Evolutionary conservation across 2,888 invertebrate species (phyloP).

Genomic region (Nomada hirtipes): DNA sequence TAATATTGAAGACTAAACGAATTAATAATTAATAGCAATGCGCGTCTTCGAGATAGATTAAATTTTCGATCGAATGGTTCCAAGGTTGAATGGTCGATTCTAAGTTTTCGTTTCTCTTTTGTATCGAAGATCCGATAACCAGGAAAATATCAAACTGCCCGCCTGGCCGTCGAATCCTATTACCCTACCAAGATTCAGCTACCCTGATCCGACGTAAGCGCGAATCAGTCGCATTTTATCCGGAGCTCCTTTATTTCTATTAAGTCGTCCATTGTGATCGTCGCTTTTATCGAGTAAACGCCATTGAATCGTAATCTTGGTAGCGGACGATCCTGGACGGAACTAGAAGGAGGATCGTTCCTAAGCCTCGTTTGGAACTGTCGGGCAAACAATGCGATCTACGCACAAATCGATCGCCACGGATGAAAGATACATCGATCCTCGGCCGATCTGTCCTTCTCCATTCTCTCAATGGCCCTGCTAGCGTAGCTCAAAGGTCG

Average conservation of each 20-base stretch:
- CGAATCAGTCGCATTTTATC: slow-evolving; percentile 8
- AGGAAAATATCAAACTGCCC: background rate
- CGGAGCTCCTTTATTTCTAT: slow-evolving; percentile 33
- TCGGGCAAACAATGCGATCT: slow-evolving; percentile 60
- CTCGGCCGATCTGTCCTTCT: slow-evolving; percentile 55
- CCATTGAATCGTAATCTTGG: slow-evolving; percentile 57
- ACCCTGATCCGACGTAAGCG: background rate
- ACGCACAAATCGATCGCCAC: slow-evolving; percentile 68
- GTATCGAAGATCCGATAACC: background rate
- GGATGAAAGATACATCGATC: slow-evolving; percentile 60
- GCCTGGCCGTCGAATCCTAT: background rate
- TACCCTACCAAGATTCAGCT: background rate
- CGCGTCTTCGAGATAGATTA: too few relatives aligned
- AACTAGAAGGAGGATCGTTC: slow-evolving; percentile 53
- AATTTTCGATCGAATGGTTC: too few relatives aligned
- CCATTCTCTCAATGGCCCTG: slow-evolving; percentile 55
- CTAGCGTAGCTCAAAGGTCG: slow-evolving; percentile 56
- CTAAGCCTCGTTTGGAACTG: slow-evolving; percentile 55
- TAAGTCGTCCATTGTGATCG: slow-evolving; percentile 36
- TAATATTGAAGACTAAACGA: too few relatives aligned
- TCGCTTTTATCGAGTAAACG: slow-evolving; percentile 32
- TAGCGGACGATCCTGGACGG: slow-evolving; percentile 42
- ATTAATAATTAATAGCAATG: too few relatives aligned
- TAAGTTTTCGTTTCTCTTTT: background rate
- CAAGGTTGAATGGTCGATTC: too few relatives aligned